Evolutionary conservation across 2,888 invertebrate species (phyloP).

Genomic region (Tenthredo amoena): DNA sequence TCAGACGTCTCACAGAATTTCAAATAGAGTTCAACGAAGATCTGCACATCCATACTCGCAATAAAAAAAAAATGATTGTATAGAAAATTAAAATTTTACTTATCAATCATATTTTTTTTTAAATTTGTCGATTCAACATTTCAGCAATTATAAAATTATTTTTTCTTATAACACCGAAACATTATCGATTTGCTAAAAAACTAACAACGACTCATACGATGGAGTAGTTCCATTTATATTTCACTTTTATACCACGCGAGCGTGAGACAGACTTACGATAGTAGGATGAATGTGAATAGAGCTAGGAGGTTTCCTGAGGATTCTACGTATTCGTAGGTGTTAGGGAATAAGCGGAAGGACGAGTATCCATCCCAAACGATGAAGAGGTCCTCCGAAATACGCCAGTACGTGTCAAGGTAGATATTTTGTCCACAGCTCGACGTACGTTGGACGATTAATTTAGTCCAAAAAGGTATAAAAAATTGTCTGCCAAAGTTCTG

Average conservation of each 20-base stretch:
- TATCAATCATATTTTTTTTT: no score
- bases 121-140: neutral
- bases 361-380: neutral
- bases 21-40: neutral
- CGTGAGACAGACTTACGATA: conserved; percentile 18
- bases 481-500: neutral
- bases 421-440: neutral
- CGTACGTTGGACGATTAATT: neutral
- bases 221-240: neutral
- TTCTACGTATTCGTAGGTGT: neutral
- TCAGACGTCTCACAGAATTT: neutral
- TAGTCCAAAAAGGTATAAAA: neutral
- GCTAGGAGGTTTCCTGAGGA: neutral
- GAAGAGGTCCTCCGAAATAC: conserved; percentile 25
- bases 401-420: neutral
- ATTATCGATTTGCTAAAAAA: neutral
- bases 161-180: neutral
- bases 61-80: neutral
- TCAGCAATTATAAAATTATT: neutral
- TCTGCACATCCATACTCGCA: neutral
- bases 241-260: conserved; percentile 6
- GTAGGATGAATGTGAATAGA: conserved; percentile 10
- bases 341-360: neutral
- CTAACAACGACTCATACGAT: neutral
- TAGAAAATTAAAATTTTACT: no score